phyloP scores from a whole-genome alignment of 2,888 invertebrate species.

The Hipparchia semele region DNA sequence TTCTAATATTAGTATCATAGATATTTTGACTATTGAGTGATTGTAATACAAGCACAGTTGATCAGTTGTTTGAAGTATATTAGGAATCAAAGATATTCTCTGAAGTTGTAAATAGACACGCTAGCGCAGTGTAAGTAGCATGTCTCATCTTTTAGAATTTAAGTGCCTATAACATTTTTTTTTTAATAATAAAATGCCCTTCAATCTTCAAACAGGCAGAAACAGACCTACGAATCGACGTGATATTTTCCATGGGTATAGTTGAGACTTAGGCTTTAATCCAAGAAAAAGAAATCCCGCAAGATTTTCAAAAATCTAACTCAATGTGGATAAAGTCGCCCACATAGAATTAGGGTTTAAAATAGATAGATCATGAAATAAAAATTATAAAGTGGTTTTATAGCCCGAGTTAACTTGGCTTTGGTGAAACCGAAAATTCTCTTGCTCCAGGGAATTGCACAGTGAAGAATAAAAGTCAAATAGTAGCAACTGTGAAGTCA shows the following conservation, averaged over 20 bases:
- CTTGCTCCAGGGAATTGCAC: background rate
- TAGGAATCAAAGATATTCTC: background rate
- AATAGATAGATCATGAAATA: background rate
- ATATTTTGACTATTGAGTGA: background rate
- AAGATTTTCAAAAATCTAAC: too few species aligned
- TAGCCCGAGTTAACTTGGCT: background rate
- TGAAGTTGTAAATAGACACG: background rate
- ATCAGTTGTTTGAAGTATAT: background rate
- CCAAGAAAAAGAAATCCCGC: too few species aligned
- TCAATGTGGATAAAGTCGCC: too few species aligned
- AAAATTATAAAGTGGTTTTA: background rate
- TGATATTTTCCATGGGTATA: background rate
- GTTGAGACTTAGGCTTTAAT: too few species aligned
- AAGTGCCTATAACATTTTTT: background rate
- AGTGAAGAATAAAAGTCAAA: background rate
- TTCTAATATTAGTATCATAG: background rate
- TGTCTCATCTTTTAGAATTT: background rate
- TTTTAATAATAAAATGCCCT: background rate
- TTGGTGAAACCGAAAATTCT: background rate
- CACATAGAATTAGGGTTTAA: too few species aligned
- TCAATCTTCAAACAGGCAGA: too few species aligned
- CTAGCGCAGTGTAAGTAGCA: background rate
- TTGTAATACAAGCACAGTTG: background rate
- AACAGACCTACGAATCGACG: too few species aligned
- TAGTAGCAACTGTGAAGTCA: background rate